Conservation (phyloP, 2,888 invertebrate species). For the Rhodophaea formosa region DNA sequence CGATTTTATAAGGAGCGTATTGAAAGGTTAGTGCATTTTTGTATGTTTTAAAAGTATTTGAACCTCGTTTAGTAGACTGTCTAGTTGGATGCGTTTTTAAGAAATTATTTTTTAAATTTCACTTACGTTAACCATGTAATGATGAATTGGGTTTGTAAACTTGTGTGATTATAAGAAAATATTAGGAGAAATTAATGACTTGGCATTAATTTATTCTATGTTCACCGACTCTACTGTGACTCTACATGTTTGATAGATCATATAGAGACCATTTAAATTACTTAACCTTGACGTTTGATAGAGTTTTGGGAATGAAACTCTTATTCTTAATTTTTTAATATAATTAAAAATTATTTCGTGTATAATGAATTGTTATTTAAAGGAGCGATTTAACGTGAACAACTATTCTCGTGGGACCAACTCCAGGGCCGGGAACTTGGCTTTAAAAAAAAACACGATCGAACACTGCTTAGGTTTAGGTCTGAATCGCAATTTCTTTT, state of each 20-base stretch:
- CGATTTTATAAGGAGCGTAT: not conserved
- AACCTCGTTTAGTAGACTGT: not conserved
- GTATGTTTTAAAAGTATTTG: not conserved
- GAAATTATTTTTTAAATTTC: constrained; percentile 3
- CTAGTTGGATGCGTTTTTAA: not conserved
- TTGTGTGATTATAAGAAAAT: constrained; percentile 7
- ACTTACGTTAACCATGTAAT: not conserved
- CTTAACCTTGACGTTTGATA: no score
- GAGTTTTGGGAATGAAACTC: no score
- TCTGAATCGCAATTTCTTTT: no score
- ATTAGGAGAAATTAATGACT: constrained; percentile 5
- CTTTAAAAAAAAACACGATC: no score
- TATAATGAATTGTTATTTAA: no score
- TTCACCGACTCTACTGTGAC: not conserved
- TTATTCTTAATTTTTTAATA: no score
- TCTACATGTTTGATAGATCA: not conserved
- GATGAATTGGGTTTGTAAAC: not conserved
- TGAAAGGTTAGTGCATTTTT: not conserved
- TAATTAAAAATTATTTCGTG: no score
- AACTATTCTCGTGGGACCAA: no score
- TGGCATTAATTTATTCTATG: constrained; percentile 6
- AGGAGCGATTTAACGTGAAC: no score
- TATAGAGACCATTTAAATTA: no score
- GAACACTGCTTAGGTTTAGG: no score
- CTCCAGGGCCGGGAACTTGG: no score